phyloP scores from a whole-genome alignment of 2,797 vertebrate species.

The Parauchenoglanis ngamensis region DNA sequence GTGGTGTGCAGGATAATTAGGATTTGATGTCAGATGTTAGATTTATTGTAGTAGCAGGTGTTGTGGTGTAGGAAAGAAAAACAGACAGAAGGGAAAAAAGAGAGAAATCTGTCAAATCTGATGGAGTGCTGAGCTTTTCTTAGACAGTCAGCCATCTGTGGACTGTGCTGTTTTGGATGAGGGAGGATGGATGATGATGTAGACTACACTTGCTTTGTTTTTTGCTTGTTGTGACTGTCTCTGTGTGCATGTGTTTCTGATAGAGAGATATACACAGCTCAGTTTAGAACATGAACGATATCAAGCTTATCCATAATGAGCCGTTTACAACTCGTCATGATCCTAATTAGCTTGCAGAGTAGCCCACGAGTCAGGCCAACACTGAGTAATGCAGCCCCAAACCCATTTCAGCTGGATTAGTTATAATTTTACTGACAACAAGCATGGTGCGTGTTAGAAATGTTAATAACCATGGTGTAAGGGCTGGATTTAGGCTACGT shows the following conservation, averaged over 20 bases:
- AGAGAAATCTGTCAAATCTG: conserved; percentile 35
- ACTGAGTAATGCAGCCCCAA: conserved; percentile 6
- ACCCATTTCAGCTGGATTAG: conserved; percentile 7
- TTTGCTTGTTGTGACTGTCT: conserved; percentile 25
- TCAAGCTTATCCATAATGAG: conserved; percentile 33
- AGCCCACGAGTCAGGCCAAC: not conserved
- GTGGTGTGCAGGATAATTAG: conserved; percentile 18
- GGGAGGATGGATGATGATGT: conserved; percentile 20
- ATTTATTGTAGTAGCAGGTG: conserved; percentile 39
- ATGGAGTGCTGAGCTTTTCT: conserved; percentile 28
- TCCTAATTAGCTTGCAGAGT: conserved; percentile 32
- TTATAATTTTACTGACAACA: not conserved
- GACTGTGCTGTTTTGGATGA: conserved; percentile 32
- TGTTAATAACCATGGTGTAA: not conserved
- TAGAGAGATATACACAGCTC: conserved; percentile 18
- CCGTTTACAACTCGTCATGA: conserved; percentile 17
- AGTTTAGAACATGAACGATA: conserved; percentile 26
- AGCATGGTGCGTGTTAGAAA: not conserved
- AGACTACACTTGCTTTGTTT: conserved; percentile 18
- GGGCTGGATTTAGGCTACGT: not conserved
- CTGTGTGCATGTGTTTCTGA: conserved; percentile 37
- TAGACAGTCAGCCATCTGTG: conserved; percentile 44
- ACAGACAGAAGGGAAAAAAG: not conserved
- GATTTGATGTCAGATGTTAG: conserved; percentile 17
- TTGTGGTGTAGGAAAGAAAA: conserved; percentile 18